A percentile compares a stretch with the other conserved stretches of the same genome.
Conservation (phyloP, 1,140 invertebrate species). For the Coenobita brevimanus region DNA sequence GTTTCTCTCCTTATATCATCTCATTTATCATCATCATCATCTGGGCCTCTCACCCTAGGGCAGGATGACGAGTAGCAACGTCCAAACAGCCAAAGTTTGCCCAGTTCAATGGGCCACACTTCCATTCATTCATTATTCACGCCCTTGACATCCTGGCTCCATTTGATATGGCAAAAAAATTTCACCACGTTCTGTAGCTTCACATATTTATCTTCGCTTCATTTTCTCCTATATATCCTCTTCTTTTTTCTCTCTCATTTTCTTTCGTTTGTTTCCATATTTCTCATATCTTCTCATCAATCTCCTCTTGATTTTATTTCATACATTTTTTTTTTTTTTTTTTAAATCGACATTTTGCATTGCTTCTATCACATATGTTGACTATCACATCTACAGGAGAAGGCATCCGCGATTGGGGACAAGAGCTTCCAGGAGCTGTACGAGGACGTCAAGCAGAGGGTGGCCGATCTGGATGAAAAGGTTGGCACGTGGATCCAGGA, state of each 20-base stretch:
- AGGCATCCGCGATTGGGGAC: constrained; percentile 24
- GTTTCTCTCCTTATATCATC: too few relatives aligned
- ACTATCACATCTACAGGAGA: constrained; percentile 3
- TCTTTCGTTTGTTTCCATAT: background rate
- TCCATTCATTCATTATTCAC: too few relatives aligned
- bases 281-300: background rate
- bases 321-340: background rate
- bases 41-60: too few relatives aligned
- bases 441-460: constrained; percentile 28
- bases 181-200: too few relatives aligned
- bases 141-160: too few relatives aligned
- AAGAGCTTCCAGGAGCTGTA: constrained; percentile 45
- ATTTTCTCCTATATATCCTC: background rate
- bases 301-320: background rate
- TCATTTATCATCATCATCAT: too few relatives aligned
- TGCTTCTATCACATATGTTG: background rate
- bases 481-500: constrained; percentile 32
- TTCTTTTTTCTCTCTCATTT: background rate
- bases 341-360: background rate
- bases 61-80: too few relatives aligned
- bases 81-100: too few relatives aligned
- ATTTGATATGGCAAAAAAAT: too few relatives aligned
- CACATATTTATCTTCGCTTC: background rate
- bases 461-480: constrained; percentile 7
- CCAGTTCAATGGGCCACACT: too few relatives aligned